Base-by-base conservation (phyloP, 2,888 invertebrate genomes). In the Aspidiotus rigidus region DNA sequence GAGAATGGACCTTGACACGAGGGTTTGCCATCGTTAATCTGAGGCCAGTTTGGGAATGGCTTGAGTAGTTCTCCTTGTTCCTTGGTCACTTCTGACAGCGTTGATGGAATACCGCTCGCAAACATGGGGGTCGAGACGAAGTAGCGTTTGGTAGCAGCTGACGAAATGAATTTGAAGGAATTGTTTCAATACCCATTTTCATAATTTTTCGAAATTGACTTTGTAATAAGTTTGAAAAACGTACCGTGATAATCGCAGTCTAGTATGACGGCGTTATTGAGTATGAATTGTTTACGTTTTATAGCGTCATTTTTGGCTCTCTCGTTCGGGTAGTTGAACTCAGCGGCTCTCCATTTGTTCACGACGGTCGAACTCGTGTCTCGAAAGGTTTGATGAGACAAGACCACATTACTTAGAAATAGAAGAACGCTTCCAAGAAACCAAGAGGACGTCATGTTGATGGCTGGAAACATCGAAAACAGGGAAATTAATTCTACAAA, bases 1-100 rank as follows among this genome's bases (percentile, higher is more conserved):
- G 62, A 69, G 11, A 40, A 16, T 7, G 62, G 55, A 15, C 54
- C 41, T 8, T 62, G 54, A 28, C 69, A 69, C 11, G 61, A 16
- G 28, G 28, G 28, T 28, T 28, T 28, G 6, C 53, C 61, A n/a
- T 40, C 10, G 15, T 49, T 62, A 8, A n/a, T 15, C 13, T 54
- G 13, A 11, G 62, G 62, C 62, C 69, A 62, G 62, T 39, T 69
- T 2, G 69, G 69, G 28, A 69, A 69, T 42, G 69, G 69, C 16
- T 28, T 53, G 7, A 69, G n/a, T 2, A 69, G 11, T 15, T 54
- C 62, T 5, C 55, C 10, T 15, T 11, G 13, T 1, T 49, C 44
- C 16, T 16, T 44, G 13, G 15, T 13, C 10, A 62, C 53, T 49
- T 62, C 62, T 2, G 44, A 62, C 15, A 62, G 16, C 7, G 62